Base-by-base conservation (phyloP, 2,113 vertebrate genomes). In the Lates calcarifer region DNA sequence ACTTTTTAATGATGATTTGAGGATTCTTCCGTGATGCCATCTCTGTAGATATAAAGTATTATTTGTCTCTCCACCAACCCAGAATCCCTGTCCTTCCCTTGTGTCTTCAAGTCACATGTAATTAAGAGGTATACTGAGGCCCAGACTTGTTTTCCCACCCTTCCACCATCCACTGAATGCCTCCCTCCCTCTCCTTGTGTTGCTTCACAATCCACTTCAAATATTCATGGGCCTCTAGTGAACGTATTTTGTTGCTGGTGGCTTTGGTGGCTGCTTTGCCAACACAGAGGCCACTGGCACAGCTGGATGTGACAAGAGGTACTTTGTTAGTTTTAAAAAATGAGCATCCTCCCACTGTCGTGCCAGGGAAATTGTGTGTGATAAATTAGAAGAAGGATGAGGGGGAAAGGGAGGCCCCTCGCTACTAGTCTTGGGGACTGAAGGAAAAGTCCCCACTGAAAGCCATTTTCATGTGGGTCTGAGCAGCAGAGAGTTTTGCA, bases 141-240 rank as follows among this genome's bases (percentile, higher is more conserved):
- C 7, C 56, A 29, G 26, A 45, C 47, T 72, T 67, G 45, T 77
- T 82, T 82, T 80, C 84, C 79, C 75, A 74, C 70, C 37, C 43
- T 84, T 26, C 56, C 57, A 17, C 68, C 49, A 2, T 45, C 65
- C 68, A 18, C 29, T 29, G 62, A 72, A 68, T 4, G 29, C 82
- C 66, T 77, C 74, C 9, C 1, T 24, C 26, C 65, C 28, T 65
- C 71, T 75, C 82, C 80, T 79, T 22, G 10, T 57, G 63, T 81
- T 74, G 35, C 72, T 72, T 80, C 82, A 45, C 60, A 28, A 39
- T 71, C 29, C 17, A 18, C 71, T 71, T 93, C 78, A 93, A 87
- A 91, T 91, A 89, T 92, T 90, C 61, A 92, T 90, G 63, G 45
- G 58, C 33, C 47, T 68, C 86, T 88, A 82, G 74, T 79, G 74